phyloP scores from a whole-genome alignment of 2,797 vertebrate genomes.

The Channa striata region DNA sequence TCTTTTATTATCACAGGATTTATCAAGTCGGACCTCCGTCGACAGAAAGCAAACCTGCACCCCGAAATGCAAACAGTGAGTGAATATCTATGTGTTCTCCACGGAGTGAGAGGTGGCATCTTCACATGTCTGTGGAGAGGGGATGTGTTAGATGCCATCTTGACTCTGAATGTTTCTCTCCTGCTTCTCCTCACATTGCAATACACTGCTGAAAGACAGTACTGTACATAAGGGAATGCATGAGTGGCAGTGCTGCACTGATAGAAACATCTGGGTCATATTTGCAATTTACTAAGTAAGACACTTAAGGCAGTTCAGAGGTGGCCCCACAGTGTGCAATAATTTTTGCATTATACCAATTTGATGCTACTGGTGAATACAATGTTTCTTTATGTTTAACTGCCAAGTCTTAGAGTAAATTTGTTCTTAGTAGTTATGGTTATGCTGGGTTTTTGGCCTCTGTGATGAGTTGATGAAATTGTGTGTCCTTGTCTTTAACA shows the following conservation, averaged over 20 bases:
- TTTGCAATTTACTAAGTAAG: too few species aligned
- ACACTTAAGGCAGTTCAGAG: too few species aligned
- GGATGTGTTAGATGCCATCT: conserved; percentile 20
- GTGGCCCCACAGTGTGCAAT: too few species aligned
- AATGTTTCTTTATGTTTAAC: background rate
- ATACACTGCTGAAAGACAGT: conserved; percentile 13
- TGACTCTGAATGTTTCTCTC: conserved; percentile 5
- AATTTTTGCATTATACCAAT: too few species aligned
- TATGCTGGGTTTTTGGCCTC: background rate
- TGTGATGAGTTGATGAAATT: background rate
- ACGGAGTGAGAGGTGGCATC: conserved; percentile 27
- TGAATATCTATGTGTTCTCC: conserved; percentile 69
- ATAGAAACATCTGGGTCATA: too few species aligned
- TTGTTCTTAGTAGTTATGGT: too few species aligned
- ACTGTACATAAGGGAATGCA: conserved; percentile 3
- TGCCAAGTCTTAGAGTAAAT: too few species aligned
- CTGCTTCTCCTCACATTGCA: conserved; percentile 18
- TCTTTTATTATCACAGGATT: conserved; percentile 80
- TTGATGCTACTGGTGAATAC: too few species aligned
- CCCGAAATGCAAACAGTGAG: conserved; percentile 59
- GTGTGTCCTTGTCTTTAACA: conserved; percentile 26
- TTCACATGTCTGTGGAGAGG: conserved; percentile 3
- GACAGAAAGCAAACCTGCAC: conserved; percentile 88
- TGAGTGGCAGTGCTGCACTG: conserved; percentile 9
- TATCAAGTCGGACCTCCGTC: conserved; percentile 92